These are phyloP conservation scores for Dendrolimus houi DNA, from an alignment of 2,888 invertebrate species.

Conservation along the genomic window DNA sequence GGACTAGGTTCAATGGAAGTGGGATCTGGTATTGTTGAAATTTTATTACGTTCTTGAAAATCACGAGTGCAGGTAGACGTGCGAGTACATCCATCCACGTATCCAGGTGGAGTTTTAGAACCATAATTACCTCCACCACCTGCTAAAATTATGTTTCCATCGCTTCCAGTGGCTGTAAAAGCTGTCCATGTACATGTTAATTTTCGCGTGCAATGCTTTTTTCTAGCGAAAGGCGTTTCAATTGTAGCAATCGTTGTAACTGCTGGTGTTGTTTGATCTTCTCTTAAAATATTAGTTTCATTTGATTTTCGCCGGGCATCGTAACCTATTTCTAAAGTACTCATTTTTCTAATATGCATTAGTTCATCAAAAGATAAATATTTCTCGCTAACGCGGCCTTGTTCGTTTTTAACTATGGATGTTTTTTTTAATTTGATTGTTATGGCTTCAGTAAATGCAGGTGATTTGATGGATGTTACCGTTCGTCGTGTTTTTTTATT, in stretches of 20 bases:
- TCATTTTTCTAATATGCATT: conserved; percentile 55
- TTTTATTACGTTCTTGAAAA: conserved; percentile 51
- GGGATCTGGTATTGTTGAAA: conserved; percentile 21
- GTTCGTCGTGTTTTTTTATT: conserved; percentile 27
- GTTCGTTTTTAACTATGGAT: conserved; percentile 14
- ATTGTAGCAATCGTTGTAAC: conserved; percentile 19
- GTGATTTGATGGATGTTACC: conserved; percentile 10
- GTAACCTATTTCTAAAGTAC: conserved; percentile 21
- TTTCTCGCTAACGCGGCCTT: conserved; percentile 43
- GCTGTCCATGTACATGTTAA: conserved; percentile 65
- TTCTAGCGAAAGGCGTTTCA: conserved; percentile 41
- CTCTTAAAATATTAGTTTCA: conserved; percentile 6
- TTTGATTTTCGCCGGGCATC: conserved; percentile 26
- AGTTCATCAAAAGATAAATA: conserved; percentile 66
- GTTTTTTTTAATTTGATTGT: conserved; percentile 33
- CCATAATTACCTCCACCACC: conserved; percentile 23
- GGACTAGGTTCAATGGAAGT: conserved; percentile 5
- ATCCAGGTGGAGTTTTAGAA: conserved; percentile 54
- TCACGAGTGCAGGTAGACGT: conserved; percentile 64
- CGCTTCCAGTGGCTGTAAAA: conserved; percentile 26
- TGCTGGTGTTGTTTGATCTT: conserved; percentile 2
- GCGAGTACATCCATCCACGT: conserved; percentile 60
- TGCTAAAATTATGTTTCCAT: conserved; percentile 22
- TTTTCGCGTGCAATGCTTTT: conserved; percentile 55
- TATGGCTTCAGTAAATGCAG: conserved; percentile 43